Evolutionary conservation across 1,140 invertebrate genomes (phyloP), one percentile per base, ranked within the genome.

Genomic region (Hirudo medicinalis): DNA sequence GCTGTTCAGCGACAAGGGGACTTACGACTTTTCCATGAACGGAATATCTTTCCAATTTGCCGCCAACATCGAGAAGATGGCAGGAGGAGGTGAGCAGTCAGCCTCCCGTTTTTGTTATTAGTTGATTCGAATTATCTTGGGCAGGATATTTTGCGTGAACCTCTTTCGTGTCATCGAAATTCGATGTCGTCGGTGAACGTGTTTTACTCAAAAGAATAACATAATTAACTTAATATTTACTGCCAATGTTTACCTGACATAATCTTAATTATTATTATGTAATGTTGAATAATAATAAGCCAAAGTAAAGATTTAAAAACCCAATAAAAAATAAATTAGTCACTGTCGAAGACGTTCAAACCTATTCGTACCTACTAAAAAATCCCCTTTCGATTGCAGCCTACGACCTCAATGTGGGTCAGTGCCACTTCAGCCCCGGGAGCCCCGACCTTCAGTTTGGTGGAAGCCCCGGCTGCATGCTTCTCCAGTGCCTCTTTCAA

Each of bases 31-130:
- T 63, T 63, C 57, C 22, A 63, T 63, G 57, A 63, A 63, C 29
- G 57, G 57, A 63, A 63, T 63, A 32, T 22, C 57, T 63, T 63
- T 63, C 57, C 57, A 63, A 32, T 63, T 63, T n/a, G 22, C 57
- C 29, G 57, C 57, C 22, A 63, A 63, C 29, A 63, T 63, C 29
- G 57, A 25, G 8, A 63, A 63, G 29, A 32, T 63, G 22, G 22
- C 57, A 13, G 57, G 57, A 63, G 57, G 29, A 63, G 57, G 57
- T 63, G 11, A 15, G 57, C 2, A 19, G 22, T 22, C 2, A 19
- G 22, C 8, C 17, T 22, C 17, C 8, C 15, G 57, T 63, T 20
- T 57, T 20, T 57, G 54, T 57, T 20, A 5, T 20, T 9, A 25
- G 2, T 3, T 57, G 54, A n/a, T 2, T 57, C 5, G 20, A 25